A percentile compares a stretch with the other conserved stretches of the same genome.
Conservation (phyloP, 2,113 vertebrate genomes). For the Chaetodon trifascialis region DNA sequence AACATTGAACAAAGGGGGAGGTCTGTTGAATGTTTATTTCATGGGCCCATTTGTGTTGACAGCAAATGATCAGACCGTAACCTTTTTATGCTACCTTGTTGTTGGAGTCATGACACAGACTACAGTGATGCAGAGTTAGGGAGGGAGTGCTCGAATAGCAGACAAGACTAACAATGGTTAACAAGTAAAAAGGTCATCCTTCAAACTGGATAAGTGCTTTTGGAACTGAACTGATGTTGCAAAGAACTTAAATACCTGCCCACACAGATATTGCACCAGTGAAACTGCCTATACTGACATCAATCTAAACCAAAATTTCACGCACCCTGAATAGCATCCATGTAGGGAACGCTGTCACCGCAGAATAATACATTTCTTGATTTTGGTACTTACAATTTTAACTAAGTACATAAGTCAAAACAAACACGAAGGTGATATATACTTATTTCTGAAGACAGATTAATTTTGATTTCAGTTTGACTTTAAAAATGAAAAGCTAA, state of each 20-base stretch:
- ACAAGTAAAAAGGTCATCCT: background rate
- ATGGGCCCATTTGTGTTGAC: background rate
- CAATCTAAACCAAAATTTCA: background rate
- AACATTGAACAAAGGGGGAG: background rate
- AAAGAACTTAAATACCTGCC: background rate
- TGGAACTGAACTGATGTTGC: background rate
- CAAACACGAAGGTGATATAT: background rate
- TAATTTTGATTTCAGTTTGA: background rate
- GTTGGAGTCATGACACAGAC: background rate
- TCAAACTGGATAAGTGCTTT: background rate
- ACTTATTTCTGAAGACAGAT: background rate
- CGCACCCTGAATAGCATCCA: background rate
- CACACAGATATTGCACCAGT: background rate
- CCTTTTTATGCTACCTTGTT: background rate
- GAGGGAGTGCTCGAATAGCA: background rate
- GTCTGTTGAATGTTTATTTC: background rate
- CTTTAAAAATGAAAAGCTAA: background rate
- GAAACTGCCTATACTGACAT: background rate
- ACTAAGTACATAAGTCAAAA: background rate
- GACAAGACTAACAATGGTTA: background rate
- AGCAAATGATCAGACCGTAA: background rate
- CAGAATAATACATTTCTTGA: background rate
- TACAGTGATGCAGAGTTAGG: background rate
- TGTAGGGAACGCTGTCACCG: background rate
- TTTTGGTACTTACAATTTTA: background rate